phyloP scores from a whole-genome alignment of 2,113 vertebrate species.

The Notechis scutatus region DNA sequence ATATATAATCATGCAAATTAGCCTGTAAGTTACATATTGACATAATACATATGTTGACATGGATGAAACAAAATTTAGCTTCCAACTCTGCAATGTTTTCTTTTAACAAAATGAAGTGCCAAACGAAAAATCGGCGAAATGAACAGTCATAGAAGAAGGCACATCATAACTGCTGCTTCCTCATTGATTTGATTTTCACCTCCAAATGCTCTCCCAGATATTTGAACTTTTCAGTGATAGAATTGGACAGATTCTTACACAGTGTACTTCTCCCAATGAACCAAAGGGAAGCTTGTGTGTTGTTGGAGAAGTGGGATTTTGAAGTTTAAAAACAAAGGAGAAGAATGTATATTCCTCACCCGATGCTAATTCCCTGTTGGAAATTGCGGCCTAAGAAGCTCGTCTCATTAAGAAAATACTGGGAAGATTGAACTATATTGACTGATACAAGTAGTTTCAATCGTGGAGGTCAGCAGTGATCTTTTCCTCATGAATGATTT shows the following conservation, averaged over 20 bases:
- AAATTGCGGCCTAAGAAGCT: not conserved
- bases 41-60: not conserved
- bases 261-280: not conserved
- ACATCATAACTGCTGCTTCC: not conserved
- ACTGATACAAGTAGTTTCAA: not conserved
- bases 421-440: not conserved
- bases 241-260: not conserved
- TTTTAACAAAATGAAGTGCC: not conserved
- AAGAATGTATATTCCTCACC: not conserved
- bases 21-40: not conserved
- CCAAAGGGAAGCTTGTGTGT: not conserved
- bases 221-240: not conserved
- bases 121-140: not conserved
- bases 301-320: not conserved
- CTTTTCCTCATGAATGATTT: not conserved
- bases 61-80: not conserved
- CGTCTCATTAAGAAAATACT: not conserved
- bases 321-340: not conserved
- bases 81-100: not conserved
- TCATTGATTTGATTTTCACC: not conserved
- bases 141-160: not conserved
- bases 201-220: not conserved
- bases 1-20: not conserved
- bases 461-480: not conserved
- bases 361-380: not conserved